These are phyloP conservation scores for Paragorgia papillata DNA, from an alignment of 92 coral and sea anemone genomes.

Conservation along the genomic window DNA sequence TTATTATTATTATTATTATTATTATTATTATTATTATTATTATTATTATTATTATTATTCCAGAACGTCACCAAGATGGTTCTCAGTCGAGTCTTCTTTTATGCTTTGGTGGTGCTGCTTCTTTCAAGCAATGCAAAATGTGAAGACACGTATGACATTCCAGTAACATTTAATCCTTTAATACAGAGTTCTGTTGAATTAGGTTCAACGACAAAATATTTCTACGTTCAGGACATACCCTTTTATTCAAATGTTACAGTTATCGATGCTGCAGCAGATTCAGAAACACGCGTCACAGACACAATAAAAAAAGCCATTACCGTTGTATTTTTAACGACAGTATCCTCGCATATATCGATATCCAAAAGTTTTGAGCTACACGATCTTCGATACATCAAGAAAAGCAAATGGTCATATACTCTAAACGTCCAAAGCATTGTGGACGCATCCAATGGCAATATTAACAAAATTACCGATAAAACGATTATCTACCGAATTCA, in stretches of 20 bases:
- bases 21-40: neutral
- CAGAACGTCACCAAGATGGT: slow-evolving; percentile 6
- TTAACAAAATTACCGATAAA: neutral
- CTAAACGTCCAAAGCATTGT: slow-evolving; percentile 13
- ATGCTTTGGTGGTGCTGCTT: slow-evolving; percentile 5
- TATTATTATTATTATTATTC: neutral
- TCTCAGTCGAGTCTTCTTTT: neutral
- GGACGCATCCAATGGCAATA: slow-evolving; percentile 19
- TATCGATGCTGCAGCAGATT: slow-evolving; percentile 11
- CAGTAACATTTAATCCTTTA: slow-evolving; percentile 14
- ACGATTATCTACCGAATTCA: slow-evolving; percentile 16
- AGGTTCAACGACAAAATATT: neutral
- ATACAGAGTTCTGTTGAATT: slow-evolving; percentile 7
- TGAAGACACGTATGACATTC: slow-evolving; percentile 19
- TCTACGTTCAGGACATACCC: slow-evolving; percentile 2
- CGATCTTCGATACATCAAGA: slow-evolving; percentile 7
- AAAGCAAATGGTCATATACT: slow-evolving; percentile 29
- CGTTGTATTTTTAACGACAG: slow-evolving; percentile 18
- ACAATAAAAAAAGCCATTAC: neutral
- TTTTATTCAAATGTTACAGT: slow-evolving; percentile 29
- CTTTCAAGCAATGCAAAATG: neutral
- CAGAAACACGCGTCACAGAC: slow-evolving; percentile 4
- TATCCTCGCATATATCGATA: slow-evolving; percentile 23
- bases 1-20: neutral
- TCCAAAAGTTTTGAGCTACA: neutral